Evolutionary conservation across 2,113 vertebrate species (phyloP), one percentile per base, ranked within the genome.

Genomic region (Etia nguti): DNA sequence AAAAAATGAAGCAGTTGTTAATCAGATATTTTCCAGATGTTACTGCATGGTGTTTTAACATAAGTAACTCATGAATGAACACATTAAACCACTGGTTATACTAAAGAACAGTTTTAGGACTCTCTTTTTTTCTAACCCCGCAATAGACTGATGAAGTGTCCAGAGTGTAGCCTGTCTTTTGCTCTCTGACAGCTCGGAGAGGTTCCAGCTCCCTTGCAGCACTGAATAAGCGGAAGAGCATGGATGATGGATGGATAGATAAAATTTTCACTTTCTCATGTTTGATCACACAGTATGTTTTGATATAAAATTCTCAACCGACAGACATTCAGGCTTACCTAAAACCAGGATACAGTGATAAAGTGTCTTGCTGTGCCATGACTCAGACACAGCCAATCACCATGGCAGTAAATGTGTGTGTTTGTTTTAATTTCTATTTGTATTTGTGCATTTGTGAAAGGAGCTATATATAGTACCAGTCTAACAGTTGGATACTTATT

Each of bases 361-460:
- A 83, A 80, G 84, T 80, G 86, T 86, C 43, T 86, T 54, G 48
- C 79, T 11, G 5, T 88, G 86, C 81, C 86, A 83, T 5, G 13
- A 80, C 79, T 81, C 70, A 83, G 79, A 84, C 81, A 62, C 86
- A 83, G 50, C 46, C 82, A 65, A 82, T 87, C 87, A 82, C 86
- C 68, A 86, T 91, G 88, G 85, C 57, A 90, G 84, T 81, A 52
- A 81, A 73, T 43, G 73, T 86, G 88, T 85, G 16, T 50, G 10
- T 73, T 26, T 75, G 46, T 75, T 54, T 8, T 34, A 50, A 36
- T 59, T 10, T 68, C 20, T 52, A 1, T 73, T 46, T 22, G 60
- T 68, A 24, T 52, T 56, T 73, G 62, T 73, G 22, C n/a, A 43
- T 56, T 16, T 29, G 18, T 75, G 41, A 75, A 48, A 20, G 15